A percentile compares a stretch with the other conserved stretches of the same genome.
Conservation (phyloP, 2,113 vertebrate genomes). For the Zosterops lateralis region DNA sequence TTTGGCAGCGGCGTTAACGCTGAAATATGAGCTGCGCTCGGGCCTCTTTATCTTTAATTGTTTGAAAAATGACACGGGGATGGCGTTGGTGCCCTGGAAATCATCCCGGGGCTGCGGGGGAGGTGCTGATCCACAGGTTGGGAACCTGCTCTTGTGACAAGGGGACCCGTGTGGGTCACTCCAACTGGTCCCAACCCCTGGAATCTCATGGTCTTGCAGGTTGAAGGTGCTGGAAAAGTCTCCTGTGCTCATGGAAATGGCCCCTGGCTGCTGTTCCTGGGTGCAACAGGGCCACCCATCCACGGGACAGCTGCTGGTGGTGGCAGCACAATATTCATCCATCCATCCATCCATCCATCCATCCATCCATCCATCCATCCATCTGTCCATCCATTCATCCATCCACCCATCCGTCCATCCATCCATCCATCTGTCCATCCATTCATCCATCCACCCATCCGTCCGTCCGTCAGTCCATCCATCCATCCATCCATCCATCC, state of each 20-base stretch:
- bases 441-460: not conserved
- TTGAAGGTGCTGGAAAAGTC: not conserved
- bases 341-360: too few species aligned
- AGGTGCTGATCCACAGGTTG: not conserved
- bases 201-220: not conserved
- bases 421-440: too few species aligned
- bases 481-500: too few species aligned
- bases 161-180: fast-evolving
- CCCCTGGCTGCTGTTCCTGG: not conserved
- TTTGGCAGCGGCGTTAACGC: slow-evolving; percentile 51
- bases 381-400: too few species aligned
- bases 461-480: too few species aligned
- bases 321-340: fast-evolving
- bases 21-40: slow-evolving; percentile 43
- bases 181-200: fast-evolving
- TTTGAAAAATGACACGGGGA: slow-evolving; percentile 2
- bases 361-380: too few species aligned
- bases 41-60: slow-evolving; percentile 19
- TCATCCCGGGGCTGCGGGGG: not conserved
- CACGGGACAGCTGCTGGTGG: fast-evolving
- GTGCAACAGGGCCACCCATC: not conserved
- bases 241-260: fast-evolving
- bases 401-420: too few species aligned
- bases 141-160: fast-evolving
- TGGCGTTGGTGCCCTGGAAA: not conserved